Evolutionary conservation across 2,113 vertebrate genomes (phyloP).

Genomic region (Barbus barbus): DNA sequence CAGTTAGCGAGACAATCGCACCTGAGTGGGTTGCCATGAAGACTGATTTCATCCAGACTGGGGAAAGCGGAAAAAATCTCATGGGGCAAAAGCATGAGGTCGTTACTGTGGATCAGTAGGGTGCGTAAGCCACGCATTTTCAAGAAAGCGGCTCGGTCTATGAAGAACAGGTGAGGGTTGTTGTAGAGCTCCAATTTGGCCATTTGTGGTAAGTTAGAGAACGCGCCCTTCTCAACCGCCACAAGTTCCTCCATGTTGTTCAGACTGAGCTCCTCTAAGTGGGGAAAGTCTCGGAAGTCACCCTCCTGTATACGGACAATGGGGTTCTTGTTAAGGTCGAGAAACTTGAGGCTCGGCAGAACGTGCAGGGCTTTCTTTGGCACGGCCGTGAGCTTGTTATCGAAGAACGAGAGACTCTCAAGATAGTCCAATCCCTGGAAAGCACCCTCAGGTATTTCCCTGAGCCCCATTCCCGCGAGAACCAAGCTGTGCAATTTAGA

Average conservation of each 20-base stretch:
- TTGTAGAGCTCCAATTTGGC: constrained; percentile 78
- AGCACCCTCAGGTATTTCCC: constrained; percentile 72
- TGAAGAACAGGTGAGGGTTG: constrained; percentile 76
- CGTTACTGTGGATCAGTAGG: constrained; percentile 75
- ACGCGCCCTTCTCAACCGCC: constrained; percentile 73
- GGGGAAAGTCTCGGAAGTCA: constrained; percentile 77
- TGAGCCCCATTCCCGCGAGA: constrained; percentile 78
- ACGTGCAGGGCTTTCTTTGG: constrained; percentile 74
- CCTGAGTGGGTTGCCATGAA: constrained; percentile 79
- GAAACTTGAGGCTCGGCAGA: constrained; percentile 79
- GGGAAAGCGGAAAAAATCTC: constrained; percentile 71
- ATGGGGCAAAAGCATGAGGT: constrained; percentile 75
- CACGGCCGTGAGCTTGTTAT: constrained; percentile 75
- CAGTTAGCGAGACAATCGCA: constrained; percentile 81
- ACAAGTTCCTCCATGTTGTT: constrained; percentile 81
- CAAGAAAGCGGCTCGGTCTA: constrained; percentile 75
- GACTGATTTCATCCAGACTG: constrained; percentile 67
- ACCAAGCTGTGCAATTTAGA: constrained; percentile 79
- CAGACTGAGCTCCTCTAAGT: constrained; percentile 81
- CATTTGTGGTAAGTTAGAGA: constrained; percentile 78
- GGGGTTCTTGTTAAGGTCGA: constrained; percentile 82
- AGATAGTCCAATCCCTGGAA: constrained; percentile 80
- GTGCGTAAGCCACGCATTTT: constrained; percentile 72
- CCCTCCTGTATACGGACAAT: constrained; percentile 72
- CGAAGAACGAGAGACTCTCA: constrained; percentile 82